phyloP scores from a whole-genome alignment of 2,113 vertebrate species.

The Calyptomena viridis region DNA sequence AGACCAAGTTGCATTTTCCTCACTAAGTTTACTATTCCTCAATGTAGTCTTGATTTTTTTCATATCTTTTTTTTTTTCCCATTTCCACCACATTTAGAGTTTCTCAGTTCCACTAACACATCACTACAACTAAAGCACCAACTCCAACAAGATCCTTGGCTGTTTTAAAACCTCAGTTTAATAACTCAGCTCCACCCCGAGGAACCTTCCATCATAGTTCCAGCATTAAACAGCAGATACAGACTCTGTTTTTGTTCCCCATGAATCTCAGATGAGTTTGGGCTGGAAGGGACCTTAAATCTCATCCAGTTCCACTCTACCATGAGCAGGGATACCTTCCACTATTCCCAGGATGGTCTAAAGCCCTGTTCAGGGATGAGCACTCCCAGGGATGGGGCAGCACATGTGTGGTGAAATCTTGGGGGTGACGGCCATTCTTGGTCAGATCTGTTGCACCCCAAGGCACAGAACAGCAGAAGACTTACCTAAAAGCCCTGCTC shows the following conservation, averaged over 20 bases:
- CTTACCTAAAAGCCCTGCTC: neutral
- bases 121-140: neutral
- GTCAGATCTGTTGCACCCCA: neutral
- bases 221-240: neutral
- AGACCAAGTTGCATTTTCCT: neutral
- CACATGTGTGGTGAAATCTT: neutral
- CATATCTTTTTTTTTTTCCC: neutral
- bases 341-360: rapidly evolving
- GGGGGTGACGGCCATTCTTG: neutral
- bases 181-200: neutral
- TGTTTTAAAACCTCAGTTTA: neutral
- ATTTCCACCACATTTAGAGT: neutral
- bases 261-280: neutral
- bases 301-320: neutral
- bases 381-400: neutral
- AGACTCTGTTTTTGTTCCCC: neutral
- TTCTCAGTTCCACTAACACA: neutral
- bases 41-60: neutral
- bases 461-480: neutral
- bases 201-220: neutral
- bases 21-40: neutral
- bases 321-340: neutral
- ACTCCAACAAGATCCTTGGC: neutral
- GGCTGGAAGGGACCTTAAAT: neutral
- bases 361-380: neutral